These are phyloP conservation scores for Tanypteryx hageni DNA, from an alignment of 2,888 invertebrate species.

Conservation along the genomic window DNA sequence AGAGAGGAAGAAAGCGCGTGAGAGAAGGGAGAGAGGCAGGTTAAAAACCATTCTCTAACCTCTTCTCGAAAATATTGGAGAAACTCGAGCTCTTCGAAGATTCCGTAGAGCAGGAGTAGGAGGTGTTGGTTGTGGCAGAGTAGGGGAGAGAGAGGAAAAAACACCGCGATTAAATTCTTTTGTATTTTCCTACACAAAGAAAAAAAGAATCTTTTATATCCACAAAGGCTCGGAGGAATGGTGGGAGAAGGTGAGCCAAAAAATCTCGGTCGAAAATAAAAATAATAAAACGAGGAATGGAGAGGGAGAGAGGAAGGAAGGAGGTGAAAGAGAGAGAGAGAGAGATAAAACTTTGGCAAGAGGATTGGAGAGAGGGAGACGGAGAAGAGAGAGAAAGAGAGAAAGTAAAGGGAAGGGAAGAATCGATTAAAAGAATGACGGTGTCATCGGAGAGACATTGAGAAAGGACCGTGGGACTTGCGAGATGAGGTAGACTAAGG, in stretches of 20 bases:
- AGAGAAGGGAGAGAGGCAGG: too few relatives aligned
- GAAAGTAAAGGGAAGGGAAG: background rate
- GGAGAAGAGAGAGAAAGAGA: background rate
- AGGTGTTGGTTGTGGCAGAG: too few relatives aligned
- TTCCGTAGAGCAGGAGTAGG: background rate
- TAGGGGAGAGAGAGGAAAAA: background rate
- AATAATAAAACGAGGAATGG: background rate
- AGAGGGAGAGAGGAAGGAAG: too few relatives aligned
- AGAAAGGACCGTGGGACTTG: background rate
- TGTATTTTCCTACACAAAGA: background rate
- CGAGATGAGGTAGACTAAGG: background rate
- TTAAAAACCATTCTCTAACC: too few relatives aligned
- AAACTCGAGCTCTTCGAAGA: background rate
- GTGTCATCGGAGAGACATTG: slow-evolving; percentile 33
- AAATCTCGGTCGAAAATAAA: background rate
- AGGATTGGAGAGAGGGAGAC: background rate
- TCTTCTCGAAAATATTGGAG: background rate
- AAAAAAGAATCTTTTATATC: background rate
- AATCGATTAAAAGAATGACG: slow-evolving; percentile 49
- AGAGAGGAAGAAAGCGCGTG: too few relatives aligned
- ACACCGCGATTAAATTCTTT: slow-evolving; percentile 24
- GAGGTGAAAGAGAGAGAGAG: background rate
- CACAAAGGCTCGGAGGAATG: background rate
- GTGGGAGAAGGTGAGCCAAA: background rate
- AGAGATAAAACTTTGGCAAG: slow-evolving; percentile 40